Percentiles rank a stretch among this genome's conserved stretches.
phyloP scores from a whole-genome alignment of 2,797 vertebrate species.

The Pseudochirops cupreus region DNA sequence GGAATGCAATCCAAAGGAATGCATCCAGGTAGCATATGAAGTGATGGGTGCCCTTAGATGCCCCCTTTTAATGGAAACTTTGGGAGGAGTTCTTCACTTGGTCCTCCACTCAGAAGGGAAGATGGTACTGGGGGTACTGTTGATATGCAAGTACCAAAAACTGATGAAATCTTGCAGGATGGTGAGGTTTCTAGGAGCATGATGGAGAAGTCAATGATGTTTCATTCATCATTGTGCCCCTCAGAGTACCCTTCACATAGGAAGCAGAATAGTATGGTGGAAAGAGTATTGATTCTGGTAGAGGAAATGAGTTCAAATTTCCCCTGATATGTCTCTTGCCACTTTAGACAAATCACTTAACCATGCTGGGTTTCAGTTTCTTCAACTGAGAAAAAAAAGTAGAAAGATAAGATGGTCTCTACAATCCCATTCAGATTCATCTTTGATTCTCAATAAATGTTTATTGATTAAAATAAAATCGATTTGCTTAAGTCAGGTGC shows the following conservation, averaged over 20 bases:
- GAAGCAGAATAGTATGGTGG: background rate
- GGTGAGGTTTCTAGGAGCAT: background rate
- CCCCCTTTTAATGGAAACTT: background rate
- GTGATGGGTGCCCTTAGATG: background rate
- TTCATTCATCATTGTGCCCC: background rate
- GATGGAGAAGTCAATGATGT: background rate
- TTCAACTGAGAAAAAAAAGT: background rate
- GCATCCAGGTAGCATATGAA: background rate
- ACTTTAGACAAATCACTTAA: background rate
- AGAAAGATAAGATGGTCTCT: background rate
- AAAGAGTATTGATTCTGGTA: background rate
- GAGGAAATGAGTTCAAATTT: background rate
- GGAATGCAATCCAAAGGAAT: background rate
- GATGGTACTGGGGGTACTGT: background rate
- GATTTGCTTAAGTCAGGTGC: background rate
- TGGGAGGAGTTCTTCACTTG: background rate
- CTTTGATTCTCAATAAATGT: background rate
- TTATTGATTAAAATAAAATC: background rate
- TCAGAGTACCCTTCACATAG: background rate
- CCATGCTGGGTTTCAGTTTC: background rate
- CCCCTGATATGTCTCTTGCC: background rate
- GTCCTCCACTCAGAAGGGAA: background rate
- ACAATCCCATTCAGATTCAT: background rate
- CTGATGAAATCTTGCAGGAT: background rate
- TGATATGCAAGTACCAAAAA: background rate